Evolutionary conservation across 2,888 invertebrate species (phyloP), one percentile per base, ranked within the genome.

Genomic region (Timema podura): DNA sequence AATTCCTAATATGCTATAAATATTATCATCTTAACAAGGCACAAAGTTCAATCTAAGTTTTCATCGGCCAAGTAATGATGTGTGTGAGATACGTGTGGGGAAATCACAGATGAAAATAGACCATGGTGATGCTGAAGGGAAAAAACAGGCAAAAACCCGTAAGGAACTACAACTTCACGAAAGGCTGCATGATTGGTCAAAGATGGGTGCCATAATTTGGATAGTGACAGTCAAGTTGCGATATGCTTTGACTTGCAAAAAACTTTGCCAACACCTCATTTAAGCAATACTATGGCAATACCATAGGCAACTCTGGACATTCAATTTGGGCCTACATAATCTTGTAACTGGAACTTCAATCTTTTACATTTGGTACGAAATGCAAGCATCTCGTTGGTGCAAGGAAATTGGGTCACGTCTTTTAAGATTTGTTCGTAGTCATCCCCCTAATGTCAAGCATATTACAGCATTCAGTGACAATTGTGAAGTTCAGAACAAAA

Each of bases 291-390:
- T 54, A 54, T 15, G 54, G 54, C 16, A 15, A 6, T 54, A 54
- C 16, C 5, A 16, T 16, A n/a, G 11, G 16, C 7, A 9, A 16
- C 16, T 54, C 15, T 54, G 54, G 54, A 6, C 7, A 11, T 54
- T 15, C 11, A 6, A 54, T 54, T 9, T 54, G 6, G n/a, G 54
- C 16, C 15, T 54, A 7, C 54, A 54, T 6, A 6, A 54, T 54
- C 16, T 54, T n/a, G 16, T 15, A 54, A 16, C 7, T 54, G 16
- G 16, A n/a, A 54, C 13, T 54, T 1, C 64, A 16, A n/a, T 30
- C 7, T 74, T 74, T 74, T 75, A 64, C 65, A 70, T 75, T 44
- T 75, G 74, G 74, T 65, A 75, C 71, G 73, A 76, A 68, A 73
- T 73, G 7, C 67, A 73, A 67, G 72, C 73, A 59, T 54, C 71